phyloP scores from a whole-genome alignment of 2,113 vertebrate species.

The Takifugu flavidus region DNA sequence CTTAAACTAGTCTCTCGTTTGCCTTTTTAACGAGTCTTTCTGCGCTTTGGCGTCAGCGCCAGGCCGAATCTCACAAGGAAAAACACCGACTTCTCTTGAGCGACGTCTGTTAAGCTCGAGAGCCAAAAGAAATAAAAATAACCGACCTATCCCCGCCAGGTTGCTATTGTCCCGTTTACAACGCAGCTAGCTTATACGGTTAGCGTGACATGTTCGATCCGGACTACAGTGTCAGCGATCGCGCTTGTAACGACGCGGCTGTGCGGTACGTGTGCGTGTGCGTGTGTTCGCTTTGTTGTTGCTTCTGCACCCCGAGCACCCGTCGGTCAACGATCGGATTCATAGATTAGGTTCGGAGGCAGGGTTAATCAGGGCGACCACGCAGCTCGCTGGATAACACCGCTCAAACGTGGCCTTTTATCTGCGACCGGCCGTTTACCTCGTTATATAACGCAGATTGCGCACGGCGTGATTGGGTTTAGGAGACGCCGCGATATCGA shows the following conservation, averaged over 20 bases:
- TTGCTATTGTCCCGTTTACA: constrained; percentile 66
- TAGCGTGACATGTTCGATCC: constrained; percentile 47
- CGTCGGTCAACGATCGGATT: neutral
- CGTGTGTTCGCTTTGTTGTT: neutral
- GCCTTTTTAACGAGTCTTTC: neutral
- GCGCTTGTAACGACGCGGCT: neutral
- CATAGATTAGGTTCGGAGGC: neutral
- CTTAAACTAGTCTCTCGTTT: neutral
- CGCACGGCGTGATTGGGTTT: neutral
- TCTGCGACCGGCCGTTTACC: neutral
- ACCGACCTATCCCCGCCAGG: constrained; percentile 25
- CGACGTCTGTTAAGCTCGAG: neutral
- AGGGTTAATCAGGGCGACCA: constrained; percentile 1
- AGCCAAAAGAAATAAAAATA: neutral
- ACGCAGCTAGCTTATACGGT: constrained; percentile 51
- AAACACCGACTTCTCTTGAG: neutral
- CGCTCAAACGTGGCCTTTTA: neutral
- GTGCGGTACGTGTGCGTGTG: neutral
- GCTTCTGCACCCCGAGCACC: neutral
- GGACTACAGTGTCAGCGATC: constrained; percentile 7
- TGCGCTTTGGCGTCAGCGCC: rapidly evolving
- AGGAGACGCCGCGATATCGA: neutral
- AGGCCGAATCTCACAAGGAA: neutral
- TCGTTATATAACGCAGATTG: constrained; percentile 10
- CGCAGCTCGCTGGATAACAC: constrained; percentile 16